Base-by-base conservation (phyloP, 2,888 invertebrate genomes). In the Athetis lepigone region DNA sequence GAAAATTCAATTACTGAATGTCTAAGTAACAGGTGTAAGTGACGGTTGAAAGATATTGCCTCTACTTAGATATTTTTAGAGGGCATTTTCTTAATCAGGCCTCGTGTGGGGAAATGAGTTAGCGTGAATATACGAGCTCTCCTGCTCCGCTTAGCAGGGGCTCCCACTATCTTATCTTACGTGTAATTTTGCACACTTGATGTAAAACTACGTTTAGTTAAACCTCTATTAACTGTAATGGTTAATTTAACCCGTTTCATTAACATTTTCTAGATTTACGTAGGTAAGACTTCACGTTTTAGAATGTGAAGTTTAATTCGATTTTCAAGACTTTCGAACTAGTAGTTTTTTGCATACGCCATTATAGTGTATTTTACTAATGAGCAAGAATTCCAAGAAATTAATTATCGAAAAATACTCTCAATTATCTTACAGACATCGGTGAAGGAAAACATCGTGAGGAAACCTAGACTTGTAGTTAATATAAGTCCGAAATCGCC, bases 11-110 rank as follows among this genome's bases (percentile, higher is more conserved):
- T 79, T 74, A 77, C 64, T 75, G 69, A 65, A 77, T 73, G 70
- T 77, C 73, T 59, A 72, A 70, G 79, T 69, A 80, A 73, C 81
- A 82, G 82, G 79, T 80, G 79, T 63, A 54, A 52, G 58, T 67
- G 70, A 76, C 60, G 69, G 67, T 69, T 67, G 39, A 51, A 62
- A 75, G 52, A 63, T 62, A 74, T 70, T 74, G 37, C 70, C 50
- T 45, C 61, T 65, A 64, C 68, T 74, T 73, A 69, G 46, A 75
- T 47, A 73, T 75, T 81, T 77, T 70, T 74, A 64, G 63, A 62
- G 59, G 56, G 66, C 60, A 67, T 75, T 75, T 81, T 66, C 72
- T 73, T 71, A 74, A 77, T 79, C 77, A 79, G 72, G 45, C 45
- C 70, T 70, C 74, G 77, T 79, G 74, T 73, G 67, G 64, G 76